Evolutionary conservation across 2,113 vertebrate species (phyloP).

Genomic region (Triplophysa siluroides): DNA sequence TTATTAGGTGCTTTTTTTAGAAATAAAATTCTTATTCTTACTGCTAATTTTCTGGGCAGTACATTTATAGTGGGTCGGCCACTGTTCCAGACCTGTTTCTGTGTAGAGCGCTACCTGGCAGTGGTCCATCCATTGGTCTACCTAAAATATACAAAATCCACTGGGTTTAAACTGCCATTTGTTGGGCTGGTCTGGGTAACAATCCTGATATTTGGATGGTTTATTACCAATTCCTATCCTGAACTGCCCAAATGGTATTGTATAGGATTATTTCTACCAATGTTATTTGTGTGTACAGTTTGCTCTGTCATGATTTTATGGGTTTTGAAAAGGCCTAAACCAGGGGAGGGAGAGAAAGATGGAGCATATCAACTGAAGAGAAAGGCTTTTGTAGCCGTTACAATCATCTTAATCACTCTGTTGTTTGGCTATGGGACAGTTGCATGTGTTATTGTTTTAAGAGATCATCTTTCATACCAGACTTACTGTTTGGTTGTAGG

Average conservation of each 20-base stretch:
- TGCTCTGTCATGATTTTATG: background rate
- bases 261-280: background rate
- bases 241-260: background rate
- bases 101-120: conserved; percentile 1
- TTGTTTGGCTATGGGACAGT: conserved; percentile 6
- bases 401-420: conserved; percentile 19
- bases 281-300: background rate
- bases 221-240: background rate
- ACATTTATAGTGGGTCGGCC: background rate
- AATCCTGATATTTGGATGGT: background rate
- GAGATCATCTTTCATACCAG: background rate
- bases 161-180: background rate
- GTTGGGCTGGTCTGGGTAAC: background rate
- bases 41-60: background rate
- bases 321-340: background rate
- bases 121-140: conserved; percentile 3
- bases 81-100: background rate
- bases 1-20: background rate
- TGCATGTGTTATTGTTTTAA: background rate
- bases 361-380: conserved; percentile 8
- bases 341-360: conserved; percentile 8
- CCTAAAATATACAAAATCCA: background rate
- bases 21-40: background rate
- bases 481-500: background rate
- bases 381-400: conserved; percentile 1